These are phyloP conservation scores for Caenorhabditis angaria DNA, from an alignment of 2,888 invertebrate genomes.

Conservation along the genomic window DNA sequence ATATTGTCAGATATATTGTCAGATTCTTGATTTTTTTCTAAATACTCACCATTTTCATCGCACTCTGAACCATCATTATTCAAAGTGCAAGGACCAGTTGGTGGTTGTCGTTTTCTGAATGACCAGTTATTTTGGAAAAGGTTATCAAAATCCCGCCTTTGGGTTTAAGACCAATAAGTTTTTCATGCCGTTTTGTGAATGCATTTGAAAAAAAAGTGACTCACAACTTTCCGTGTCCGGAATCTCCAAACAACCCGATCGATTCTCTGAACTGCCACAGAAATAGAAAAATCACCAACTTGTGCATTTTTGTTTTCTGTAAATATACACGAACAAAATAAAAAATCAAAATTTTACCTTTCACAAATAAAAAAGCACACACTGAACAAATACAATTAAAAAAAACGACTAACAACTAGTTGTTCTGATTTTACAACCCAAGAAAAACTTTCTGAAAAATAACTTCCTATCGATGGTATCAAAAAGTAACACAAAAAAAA, in stretches of 20 bases:
- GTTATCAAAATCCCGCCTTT: not conserved
- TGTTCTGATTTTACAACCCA: not conserved
- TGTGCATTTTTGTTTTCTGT: not conserved
- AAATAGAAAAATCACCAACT: not conserved
- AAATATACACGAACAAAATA: no score
- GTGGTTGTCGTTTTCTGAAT: not conserved
- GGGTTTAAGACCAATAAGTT: no score
- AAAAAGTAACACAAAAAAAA: not conserved
- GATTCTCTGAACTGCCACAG: not conserved
- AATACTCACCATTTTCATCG: conserved; percentile 46
- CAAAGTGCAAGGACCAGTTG: conserved; percentile 46
- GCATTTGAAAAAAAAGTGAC: not conserved
- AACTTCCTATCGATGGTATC: not conserved
- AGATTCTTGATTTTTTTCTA: no score
- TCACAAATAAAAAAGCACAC: not conserved
- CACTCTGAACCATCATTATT: conserved; percentile 52
- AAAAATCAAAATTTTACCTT: not conserved
- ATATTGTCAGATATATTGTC: no score
- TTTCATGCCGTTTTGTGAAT: no score
- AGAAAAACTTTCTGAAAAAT: not conserved
- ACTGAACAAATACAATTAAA: not conserved
- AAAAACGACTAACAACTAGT: not conserved
- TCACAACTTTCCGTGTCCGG: not conserved
- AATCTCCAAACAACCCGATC: not conserved
- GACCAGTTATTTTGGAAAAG: not conserved